Conservation (phyloP, 2,113 vertebrate genomes). For the Pelusios castaneus region DNA sequence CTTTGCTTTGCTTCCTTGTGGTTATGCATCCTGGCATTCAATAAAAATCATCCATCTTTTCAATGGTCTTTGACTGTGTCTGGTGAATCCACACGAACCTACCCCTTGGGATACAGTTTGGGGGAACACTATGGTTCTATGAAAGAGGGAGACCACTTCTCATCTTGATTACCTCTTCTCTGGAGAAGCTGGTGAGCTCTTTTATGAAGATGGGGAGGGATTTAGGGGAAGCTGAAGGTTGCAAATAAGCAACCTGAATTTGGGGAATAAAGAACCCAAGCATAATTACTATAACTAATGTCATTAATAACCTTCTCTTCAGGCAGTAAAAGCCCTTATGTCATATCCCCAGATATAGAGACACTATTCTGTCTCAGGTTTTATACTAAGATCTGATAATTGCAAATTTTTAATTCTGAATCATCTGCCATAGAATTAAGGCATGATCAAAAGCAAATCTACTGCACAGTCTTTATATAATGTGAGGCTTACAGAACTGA, state of each 20-base stretch:
- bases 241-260: not conserved
- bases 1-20: no score
- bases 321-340: not conserved
- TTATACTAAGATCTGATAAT: not conserved
- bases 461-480: not conserved
- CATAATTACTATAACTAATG: not conserved
- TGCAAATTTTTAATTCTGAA: not conserved
- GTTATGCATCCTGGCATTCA: no score
- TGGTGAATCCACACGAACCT: no score
- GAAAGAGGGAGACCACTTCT: not conserved
- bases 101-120: no score
- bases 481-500: not conserved
- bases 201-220: not conserved
- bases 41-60: no score
- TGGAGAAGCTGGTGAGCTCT: not conserved
- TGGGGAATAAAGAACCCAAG: not conserved
- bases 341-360: not conserved
- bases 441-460: not conserved
- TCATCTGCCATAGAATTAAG: not conserved
- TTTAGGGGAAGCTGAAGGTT: not conserved
- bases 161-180: not conserved
- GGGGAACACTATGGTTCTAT: not conserved
- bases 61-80: no score
- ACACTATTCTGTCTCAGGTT: not conserved
- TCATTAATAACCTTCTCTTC: not conserved